Evolutionary conservation across 2,113 vertebrate genomes (phyloP), one percentile per base, ranked within the genome.

Genomic region (Isurus oxyrinchus): DNA sequence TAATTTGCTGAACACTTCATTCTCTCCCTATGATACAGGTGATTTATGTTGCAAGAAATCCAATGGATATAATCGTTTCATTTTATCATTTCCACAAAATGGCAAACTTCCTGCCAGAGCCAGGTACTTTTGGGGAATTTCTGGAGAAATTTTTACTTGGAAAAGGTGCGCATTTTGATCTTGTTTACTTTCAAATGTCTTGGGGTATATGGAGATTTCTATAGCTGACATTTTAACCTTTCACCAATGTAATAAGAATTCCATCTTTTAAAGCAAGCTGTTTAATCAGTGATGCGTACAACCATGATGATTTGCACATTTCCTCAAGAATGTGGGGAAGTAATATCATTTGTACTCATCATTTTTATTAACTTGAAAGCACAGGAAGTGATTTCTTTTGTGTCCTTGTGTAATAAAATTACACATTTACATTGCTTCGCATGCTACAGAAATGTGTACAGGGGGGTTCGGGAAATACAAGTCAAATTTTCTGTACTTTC

Each of bases 51-150:
- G 97, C 97, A 87, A 98, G 98, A 97, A 98, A 99, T 97, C 98
- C 99, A 67, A 99, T 99, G 97, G 99, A 99, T 0, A 98, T 98
- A 0, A 96, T 96, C 0, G 98, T 99, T 16, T 99, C 99, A 1
- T 99, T 97, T 97, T 99, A 98, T 96, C 97, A 98, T 96, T 99
- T 99, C 97, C 98, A 98, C 96, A 98, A 97, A 93, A 97, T 99
- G 95, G 98, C 98, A 94, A 98, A 98, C 10, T 99, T 99, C 97
- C 97, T 99, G 35, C 98, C 98, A 0, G 97, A 98, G 0, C 96
- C 97, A 0, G 72, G 96, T 14, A 97, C 98, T 57, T 99, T 99
- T 0, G 93, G 97, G 0, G 96, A 98, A 96, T 99, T 99, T 97
- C 97, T 99, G 57, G 94, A 96, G 0, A 69, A 0, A 19, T 99